These are phyloP conservation scores for Oreochromis tanganicae DNA, from an alignment of 2,113 vertebrate species.

Conservation along the genomic window DNA sequence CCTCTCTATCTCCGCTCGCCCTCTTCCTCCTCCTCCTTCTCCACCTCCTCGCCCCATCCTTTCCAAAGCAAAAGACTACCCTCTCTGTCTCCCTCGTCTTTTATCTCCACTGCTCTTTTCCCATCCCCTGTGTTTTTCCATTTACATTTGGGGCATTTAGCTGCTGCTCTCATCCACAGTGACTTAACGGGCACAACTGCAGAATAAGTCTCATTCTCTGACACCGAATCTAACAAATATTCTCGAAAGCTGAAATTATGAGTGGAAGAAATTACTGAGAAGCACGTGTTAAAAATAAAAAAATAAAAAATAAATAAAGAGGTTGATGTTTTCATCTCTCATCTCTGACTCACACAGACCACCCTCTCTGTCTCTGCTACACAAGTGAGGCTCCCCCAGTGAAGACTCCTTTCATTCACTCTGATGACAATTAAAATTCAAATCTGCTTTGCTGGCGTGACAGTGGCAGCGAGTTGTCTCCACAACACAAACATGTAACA, in stretches of 20 bases:
- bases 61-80: constrained; percentile 15
- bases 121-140: background rate
- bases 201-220: background rate
- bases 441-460: constrained; percentile 59
- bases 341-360: background rate
- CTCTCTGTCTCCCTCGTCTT: background rate
- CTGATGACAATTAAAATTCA: constrained; percentile 50
- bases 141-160: constrained; percentile 27
- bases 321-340: background rate
- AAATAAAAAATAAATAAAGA: background rate
- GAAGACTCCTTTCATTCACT: constrained; percentile 4
- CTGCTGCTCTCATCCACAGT: background rate
- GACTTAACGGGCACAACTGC: background rate
- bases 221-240: constrained; percentile 13
- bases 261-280: background rate
- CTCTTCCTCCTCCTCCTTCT: background rate
- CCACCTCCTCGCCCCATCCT: background rate
- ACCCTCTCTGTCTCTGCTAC: background rate
- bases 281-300: background rate
- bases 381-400: background rate
- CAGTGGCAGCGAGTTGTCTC: constrained; percentile 27
- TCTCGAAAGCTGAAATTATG: background rate
- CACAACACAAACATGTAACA: constrained; percentile 38
- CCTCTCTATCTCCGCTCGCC: constrained; percentile 22
- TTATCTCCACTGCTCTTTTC: background rate